phyloP scores from a whole-genome alignment of 2,888 invertebrate genomes.

The Ecdyonurus torrentis region DNA sequence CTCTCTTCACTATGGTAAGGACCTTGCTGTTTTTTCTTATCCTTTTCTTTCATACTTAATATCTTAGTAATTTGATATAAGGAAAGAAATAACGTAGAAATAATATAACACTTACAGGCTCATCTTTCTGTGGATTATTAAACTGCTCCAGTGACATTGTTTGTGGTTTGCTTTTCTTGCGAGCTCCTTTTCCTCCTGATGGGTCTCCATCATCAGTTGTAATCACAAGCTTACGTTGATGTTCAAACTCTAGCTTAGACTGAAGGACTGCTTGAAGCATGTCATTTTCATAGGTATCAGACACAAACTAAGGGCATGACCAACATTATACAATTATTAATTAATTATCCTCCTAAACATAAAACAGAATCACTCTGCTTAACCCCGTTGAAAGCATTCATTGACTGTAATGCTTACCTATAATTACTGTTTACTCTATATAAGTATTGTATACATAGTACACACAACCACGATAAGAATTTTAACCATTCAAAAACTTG shows the following conservation, averaged over 20 bases:
- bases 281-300: slow-evolving; percentile 38
- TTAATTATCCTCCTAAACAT: no score
- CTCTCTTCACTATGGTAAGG: no score
- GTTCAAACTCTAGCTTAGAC: slow-evolving; percentile 53
- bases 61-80: neutral
- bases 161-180: slow-evolving; percentile 41
- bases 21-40: slow-evolving; percentile 31
- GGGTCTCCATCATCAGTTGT: slow-evolving; percentile 25
- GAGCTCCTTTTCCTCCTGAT: slow-evolving; percentile 28
- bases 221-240: slow-evolving; percentile 35
- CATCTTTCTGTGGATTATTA: slow-evolving; percentile 34
- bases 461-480: no score
- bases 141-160: slow-evolving; percentile 60
- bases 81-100: no score
- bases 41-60: slow-evolving; percentile 17
- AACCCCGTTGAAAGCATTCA: no score
- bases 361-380: no score
- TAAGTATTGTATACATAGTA: no score
- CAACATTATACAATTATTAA: no score
- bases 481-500: no score
- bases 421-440: no score
- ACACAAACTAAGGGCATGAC: slow-evolving; percentile 28
- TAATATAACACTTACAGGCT: neutral
- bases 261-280: slow-evolving; percentile 49
- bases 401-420: no score